Percentiles rank a stretch among this genome's conserved stretches.
Evolutionary conservation across 1,140 invertebrate genomes (phyloP).

Genomic region (Aphaenogaster floridana): DNA sequence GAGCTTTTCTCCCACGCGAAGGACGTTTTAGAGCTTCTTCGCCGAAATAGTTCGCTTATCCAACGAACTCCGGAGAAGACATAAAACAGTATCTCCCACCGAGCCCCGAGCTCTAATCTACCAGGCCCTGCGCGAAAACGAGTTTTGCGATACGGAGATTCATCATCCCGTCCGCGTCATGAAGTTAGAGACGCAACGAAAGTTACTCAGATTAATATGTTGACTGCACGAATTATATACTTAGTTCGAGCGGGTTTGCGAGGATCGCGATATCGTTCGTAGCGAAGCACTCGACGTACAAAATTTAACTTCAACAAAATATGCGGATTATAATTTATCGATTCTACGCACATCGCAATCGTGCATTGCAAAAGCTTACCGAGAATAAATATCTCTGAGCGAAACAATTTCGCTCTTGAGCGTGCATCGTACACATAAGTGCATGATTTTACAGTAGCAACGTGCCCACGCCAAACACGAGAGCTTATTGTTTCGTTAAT

Average conservation of each 20-base stretch:
- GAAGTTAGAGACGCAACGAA: background rate
- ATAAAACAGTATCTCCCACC: slow-evolving; percentile 37
- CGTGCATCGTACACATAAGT: background rate
- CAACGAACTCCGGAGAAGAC: background rate
- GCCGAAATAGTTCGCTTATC: slow-evolving; percentile 21
- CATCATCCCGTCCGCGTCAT: background rate
- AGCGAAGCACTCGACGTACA: too few species aligned
- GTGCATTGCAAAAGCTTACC: background rate
- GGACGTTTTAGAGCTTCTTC: slow-evolving; percentile 42
- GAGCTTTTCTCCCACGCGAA: background rate
- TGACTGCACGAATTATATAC: slow-evolving; percentile 10
- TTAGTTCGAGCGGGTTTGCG: background rate
- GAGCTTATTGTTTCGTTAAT: slow-evolving; percentile 22
- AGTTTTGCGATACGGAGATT: slow-evolving; percentile 7
- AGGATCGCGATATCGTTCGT: background rate
- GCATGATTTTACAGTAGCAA: background rate
- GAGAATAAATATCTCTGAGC: slow-evolving; percentile 10
- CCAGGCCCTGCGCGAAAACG: background rate
- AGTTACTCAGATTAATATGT: slow-evolving; percentile 9
- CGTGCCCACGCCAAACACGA: background rate
- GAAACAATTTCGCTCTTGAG: slow-evolving; percentile 18
- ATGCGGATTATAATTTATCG: background rate
- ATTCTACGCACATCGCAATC: background rate
- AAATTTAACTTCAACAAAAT: background rate
- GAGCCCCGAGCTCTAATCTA: background rate